These are phyloP conservation scores for Ganaspis sp. DNA, from an alignment of 1,140 invertebrate species.

Conservation along the genomic window DNA sequence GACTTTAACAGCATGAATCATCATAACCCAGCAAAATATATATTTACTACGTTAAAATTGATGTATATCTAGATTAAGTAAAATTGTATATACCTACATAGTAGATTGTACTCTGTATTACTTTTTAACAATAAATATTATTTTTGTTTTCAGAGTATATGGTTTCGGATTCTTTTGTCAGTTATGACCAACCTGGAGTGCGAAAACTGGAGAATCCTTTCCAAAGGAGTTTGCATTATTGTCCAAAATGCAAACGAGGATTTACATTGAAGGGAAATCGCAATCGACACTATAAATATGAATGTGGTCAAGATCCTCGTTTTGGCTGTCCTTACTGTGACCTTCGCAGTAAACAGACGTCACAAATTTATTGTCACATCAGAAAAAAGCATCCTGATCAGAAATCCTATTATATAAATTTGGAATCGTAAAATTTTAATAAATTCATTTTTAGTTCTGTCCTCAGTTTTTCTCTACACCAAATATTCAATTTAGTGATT, in stretches of 20 bases:
- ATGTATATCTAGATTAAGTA: background rate
- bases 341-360: constrained; percentile 63
- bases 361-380: constrained; percentile 20
- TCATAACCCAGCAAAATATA: background rate
- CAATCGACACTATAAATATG: constrained; percentile 55
- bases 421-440: background rate
- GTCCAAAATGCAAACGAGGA: constrained; percentile 52
- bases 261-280: constrained; percentile 55
- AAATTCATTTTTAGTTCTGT: too few relatives aligned
- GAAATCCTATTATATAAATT: constrained; percentile 2
- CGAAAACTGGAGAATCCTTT: background rate
- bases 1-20: background rate
- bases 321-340: constrained; percentile 75
- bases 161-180: background rate
- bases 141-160: constrained; percentile 23
- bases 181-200: background rate
- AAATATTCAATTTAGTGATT: too few relatives aligned
- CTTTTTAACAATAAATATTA: background rate
- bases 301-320: constrained; percentile 77
- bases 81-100: too few relatives aligned
- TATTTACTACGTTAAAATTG: background rate
- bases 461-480: too few relatives aligned
- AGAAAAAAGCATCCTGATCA: background rate
- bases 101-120: background rate
- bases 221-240: constrained; percentile 35